Conservation (phyloP, 2,113 vertebrate species). For the Sebastes schlegelii region DNA sequence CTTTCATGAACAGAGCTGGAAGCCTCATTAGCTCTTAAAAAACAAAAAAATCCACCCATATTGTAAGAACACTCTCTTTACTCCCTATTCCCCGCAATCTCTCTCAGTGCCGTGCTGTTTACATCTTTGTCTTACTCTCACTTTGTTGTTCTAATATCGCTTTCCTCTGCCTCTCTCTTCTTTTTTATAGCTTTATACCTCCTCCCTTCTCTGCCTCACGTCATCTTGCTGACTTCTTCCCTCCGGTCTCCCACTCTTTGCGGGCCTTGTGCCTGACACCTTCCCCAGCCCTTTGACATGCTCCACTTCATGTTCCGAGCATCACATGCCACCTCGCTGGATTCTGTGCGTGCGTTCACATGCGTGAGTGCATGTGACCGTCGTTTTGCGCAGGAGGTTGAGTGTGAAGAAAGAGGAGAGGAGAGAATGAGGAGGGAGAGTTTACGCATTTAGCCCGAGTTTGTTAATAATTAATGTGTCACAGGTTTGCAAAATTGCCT, state of each 20-base stretch:
- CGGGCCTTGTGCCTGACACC: constrained; percentile 75
- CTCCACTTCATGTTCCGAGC: constrained; percentile 82
- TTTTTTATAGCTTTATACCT: constrained; percentile 11
- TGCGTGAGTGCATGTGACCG: constrained; percentile 39
- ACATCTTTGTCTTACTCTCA: constrained; percentile 43
- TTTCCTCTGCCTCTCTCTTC: constrained; percentile 19
- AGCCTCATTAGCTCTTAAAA: constrained; percentile 25
- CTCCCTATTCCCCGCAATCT: constrained; percentile 26
- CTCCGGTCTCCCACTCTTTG: constrained; percentile 51
- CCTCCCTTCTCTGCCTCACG: constrained; percentile 31
- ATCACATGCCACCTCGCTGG: constrained; percentile 69
- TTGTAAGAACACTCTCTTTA: constrained; percentile 17
- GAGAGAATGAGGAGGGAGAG: constrained; percentile 77
- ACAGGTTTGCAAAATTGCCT: constrained; percentile 85
- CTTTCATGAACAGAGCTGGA: neutral
- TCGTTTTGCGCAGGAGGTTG: constrained; percentile 63
- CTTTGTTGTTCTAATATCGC: constrained; percentile 24
- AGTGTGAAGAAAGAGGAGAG: constrained; percentile 59
- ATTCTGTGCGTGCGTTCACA: constrained; percentile 28
- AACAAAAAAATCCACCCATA: constrained; percentile 1
- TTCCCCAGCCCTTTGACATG: constrained; percentile 78
- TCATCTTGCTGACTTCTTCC: constrained; percentile 45
- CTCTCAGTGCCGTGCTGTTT: constrained; percentile 28
- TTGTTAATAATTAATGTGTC: constrained; percentile 89
- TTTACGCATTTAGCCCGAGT: constrained; percentile 85